These are phyloP conservation scores for Nemoura dubitans DNA, from an alignment of 2,888 invertebrate genomes.

Conservation along the genomic window DNA sequence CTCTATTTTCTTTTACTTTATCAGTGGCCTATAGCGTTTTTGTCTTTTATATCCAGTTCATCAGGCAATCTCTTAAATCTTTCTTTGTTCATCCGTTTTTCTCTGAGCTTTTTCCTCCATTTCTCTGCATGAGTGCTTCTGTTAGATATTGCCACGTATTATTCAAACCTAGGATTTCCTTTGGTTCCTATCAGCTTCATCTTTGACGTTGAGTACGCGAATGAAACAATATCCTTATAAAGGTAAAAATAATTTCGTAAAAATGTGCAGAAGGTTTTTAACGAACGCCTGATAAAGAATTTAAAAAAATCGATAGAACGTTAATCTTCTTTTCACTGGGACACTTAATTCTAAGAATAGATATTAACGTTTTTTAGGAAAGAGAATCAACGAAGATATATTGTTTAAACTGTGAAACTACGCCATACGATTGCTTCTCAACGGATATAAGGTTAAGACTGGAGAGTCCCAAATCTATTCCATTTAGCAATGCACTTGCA, in stretches of 20 bases:
- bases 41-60: neutral
- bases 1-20: neutral
- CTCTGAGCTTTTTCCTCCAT: neutral
- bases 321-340: too few species aligned
- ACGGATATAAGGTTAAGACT: too few species aligned
- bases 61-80: slow-evolving; percentile 12
- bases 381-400: too few species aligned
- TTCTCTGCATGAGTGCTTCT: neutral
- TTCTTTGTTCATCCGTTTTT: slow-evolving; percentile 12
- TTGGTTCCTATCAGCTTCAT: neutral
- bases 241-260: too few species aligned
- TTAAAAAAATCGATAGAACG: too few species aligned
- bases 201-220: neutral
- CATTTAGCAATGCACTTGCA: neutral
- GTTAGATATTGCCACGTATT: slow-evolving; percentile 12
- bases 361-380: too few species aligned
- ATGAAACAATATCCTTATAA: neutral
- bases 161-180: neutral
- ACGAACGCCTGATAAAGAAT: too few species aligned
- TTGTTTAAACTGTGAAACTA: too few species aligned
- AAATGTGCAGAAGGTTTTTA: too few species aligned
- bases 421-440: too few species aligned
- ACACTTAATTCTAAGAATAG: too few species aligned
- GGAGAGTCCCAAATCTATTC: too few species aligned
- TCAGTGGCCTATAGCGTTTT: neutral